phyloP scores from a whole-genome alignment of 1,140 invertebrate genomes.

The Acarapis woodi region DNA sequence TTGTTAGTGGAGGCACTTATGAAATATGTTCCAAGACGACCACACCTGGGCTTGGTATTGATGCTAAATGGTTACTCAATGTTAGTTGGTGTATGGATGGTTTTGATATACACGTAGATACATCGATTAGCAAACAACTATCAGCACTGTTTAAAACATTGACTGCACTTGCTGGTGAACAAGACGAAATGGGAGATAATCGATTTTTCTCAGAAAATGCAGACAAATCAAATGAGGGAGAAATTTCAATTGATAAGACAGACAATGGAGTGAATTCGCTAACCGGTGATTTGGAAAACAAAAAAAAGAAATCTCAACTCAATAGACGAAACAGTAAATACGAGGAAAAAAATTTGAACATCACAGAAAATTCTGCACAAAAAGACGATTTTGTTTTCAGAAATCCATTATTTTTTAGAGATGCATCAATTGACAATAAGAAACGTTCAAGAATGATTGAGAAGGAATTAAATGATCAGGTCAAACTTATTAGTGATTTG shows the following conservation, averaged over 20 bases:
- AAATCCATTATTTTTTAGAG: slow-evolving; percentile 59
- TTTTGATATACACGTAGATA: slow-evolving; percentile 81
- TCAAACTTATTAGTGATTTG: slow-evolving; percentile 73
- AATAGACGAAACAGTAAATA: not conserved
- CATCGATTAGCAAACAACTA: slow-evolving; percentile 78
- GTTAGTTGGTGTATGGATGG: slow-evolving; percentile 98
- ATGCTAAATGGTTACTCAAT: slow-evolving; percentile 92
- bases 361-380: slow-evolving; percentile 36
- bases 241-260: not conserved
- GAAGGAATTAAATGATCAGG: slow-evolving; percentile 84
- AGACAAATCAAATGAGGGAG: slow-evolving; percentile 12
- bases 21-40: slow-evolving; percentile 78
- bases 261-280: not conserved
- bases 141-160: slow-evolving; percentile 74
- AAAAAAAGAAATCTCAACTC: not conserved
- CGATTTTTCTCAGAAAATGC: slow-evolving; percentile 11
- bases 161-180: slow-evolving; percentile 51
- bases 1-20: slow-evolving; percentile 89
- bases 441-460: slow-evolving; percentile 73
- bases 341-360: not conserved
- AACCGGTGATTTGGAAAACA: not conserved
- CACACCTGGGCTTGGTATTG: slow-evolving; percentile 28
- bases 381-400: too few species aligned
- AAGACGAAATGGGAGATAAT: slow-evolving; percentile 15
- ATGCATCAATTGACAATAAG: slow-evolving; percentile 52